A percentile compares a stretch with the other conserved stretches of the same genome.
Conservation (phyloP, 2,888 invertebrate species). For the Rhogogaster chlorosoma region DNA sequence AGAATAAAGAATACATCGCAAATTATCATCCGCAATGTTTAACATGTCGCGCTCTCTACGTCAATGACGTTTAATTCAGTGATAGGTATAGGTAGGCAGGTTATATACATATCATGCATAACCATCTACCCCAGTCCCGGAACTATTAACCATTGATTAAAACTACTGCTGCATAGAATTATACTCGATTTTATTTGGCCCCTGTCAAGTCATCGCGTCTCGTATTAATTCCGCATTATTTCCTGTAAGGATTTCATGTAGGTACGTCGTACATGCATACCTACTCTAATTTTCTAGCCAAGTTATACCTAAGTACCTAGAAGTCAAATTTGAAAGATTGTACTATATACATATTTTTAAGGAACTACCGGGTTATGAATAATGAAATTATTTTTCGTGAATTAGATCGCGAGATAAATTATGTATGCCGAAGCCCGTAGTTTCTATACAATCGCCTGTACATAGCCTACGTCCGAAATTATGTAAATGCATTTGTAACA, state of each 20-base stretch:
- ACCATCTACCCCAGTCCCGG: constrained; percentile 2
- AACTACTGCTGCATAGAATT: background rate
- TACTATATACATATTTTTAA: background rate
- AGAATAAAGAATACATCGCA: background rate
- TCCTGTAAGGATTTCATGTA: background rate
- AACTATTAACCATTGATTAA: background rate
- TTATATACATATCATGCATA: constrained; percentile 24
- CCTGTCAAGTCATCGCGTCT: background rate
- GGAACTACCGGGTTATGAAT: background rate
- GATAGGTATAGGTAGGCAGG: background rate
- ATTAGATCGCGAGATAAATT: constrained; percentile 5
- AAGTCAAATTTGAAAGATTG: background rate
- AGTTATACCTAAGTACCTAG: background rate
- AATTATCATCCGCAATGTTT: constrained; percentile 12
- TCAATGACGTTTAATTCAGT: background rate
- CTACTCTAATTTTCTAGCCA: background rate
- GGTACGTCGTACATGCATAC: background rate
- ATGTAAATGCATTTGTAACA: constrained; percentile 36
- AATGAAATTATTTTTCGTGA: background rate
- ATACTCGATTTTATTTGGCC: constrained; percentile 8
- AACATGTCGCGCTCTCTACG: constrained; percentile 8
- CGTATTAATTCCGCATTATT: background rate
- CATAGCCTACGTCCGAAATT: background rate
- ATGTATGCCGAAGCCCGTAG: background rate
- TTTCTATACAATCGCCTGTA: background rate